Evolutionary conservation across 2,797 vertebrate species (phyloP).

Genomic region (Gymnocypris eckloni): DNA sequence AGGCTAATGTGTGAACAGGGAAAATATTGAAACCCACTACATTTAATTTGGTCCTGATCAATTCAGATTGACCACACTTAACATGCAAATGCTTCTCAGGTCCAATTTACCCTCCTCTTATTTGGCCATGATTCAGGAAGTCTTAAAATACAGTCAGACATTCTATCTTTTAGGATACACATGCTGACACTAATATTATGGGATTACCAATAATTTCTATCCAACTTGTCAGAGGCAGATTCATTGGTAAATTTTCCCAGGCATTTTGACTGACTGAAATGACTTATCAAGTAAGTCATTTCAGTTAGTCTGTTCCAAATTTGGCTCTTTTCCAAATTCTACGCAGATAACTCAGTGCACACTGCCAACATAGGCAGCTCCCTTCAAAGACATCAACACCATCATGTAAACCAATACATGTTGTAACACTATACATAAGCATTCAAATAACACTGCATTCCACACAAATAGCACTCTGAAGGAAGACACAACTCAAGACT

Average conservation of each 20-base stretch:
- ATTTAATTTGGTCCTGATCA: conserved; percentile 90
- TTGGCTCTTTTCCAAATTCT: neutral
- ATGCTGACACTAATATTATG: conserved; percentile 20
- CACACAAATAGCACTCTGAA: neutral
- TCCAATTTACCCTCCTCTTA: conserved; percentile 75
- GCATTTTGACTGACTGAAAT: neutral
- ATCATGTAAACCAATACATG: neutral
- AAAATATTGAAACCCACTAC: conserved; percentile 91
- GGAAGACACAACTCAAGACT: neutral
- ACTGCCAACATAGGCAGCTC: neutral
- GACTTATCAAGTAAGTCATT: neutral
- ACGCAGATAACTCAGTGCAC: neutral
- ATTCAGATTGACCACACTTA: conserved; percentile 94
- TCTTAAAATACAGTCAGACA: conserved; percentile 8
- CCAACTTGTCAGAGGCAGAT: conserved; percentile 4
- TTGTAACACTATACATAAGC: neutral
- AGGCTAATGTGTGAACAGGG: conserved; percentile 88
- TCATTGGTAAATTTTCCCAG: neutral
- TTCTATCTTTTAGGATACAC: conserved; percentile 6
- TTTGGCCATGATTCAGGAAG: conserved; percentile 69
- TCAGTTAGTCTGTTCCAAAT: too few relatives aligned
- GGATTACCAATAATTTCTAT: neutral
- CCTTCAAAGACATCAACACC: neutral
- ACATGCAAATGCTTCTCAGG: conserved; percentile 90
- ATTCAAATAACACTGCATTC: neutral